These are phyloP conservation scores for Cheilosia pagana DNA, from an alignment of 2,888 invertebrate genomes.

Conservation along the genomic window DNA sequence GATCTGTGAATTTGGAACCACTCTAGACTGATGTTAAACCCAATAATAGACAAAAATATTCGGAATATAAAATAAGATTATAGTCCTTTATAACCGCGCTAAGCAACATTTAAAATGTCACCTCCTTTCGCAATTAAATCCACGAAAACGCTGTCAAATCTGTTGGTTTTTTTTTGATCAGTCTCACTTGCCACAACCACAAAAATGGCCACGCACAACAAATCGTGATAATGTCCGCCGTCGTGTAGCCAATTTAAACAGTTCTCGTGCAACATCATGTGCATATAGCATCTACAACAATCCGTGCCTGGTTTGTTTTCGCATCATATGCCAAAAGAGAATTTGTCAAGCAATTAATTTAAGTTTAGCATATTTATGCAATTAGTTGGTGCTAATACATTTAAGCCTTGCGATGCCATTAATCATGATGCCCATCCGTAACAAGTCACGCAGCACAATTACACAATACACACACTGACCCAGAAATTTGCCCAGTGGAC, in stretches of 20 bases:
- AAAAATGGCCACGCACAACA: conserved; percentile 18
- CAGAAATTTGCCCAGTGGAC: conserved; percentile 16
- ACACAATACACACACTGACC: conserved; percentile 38
- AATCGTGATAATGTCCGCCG: conserved; percentile 29
- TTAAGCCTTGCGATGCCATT: conserved; percentile 63
- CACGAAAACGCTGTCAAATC: conserved; percentile 29
- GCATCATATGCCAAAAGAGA: conserved; percentile 7
- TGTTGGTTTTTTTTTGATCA: neutral
- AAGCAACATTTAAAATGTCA: no score
- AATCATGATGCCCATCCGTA: conserved; percentile 52
- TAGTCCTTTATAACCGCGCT: no score
- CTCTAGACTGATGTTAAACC: no score
- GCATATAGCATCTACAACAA: conserved; percentile 2
- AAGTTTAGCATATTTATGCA: conserved; percentile 71
- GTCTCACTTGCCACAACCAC: neutral
- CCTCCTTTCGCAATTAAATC: neutral
- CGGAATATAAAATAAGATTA: no score
- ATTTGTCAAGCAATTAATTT: conserved; percentile 74
- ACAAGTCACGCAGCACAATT: conserved; percentile 69
- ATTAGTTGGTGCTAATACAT: conserved; percentile 71
- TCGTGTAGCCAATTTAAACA: conserved; percentile 1
- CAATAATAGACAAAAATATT: no score
- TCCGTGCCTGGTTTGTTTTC: conserved; percentile 12
- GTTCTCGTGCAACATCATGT: conserved; percentile 23
- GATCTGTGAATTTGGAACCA: no score